Conservation (phyloP, 2,888 invertebrate genomes). For the Hipparchia semele region DNA sequence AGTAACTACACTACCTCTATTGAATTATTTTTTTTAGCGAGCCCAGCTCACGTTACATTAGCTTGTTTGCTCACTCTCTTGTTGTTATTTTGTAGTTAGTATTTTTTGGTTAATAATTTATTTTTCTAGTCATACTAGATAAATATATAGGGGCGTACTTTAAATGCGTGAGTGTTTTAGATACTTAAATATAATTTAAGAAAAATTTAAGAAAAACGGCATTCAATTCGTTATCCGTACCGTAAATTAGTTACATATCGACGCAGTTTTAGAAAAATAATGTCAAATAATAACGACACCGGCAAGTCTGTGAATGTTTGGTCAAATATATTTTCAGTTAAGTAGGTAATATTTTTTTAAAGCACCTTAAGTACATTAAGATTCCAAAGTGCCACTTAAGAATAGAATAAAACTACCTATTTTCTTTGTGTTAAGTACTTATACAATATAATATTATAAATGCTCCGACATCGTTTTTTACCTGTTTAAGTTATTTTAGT, state of each 20-base stretch:
- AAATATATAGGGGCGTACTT: slow-evolving; percentile 53
- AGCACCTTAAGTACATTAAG: neutral
- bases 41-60: slow-evolving; percentile 71
- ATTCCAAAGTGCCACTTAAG: slow-evolving; percentile 1
- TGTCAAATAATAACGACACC: slow-evolving; percentile 40
- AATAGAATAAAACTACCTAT: neutral
- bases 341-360: neutral
- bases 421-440: too few species aligned
- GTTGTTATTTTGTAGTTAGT: slow-evolving; percentile 59
- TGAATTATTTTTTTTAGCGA: slow-evolving; percentile 62
- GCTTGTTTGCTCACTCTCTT: slow-evolving; percentile 59
- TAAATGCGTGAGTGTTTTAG: slow-evolving; percentile 51
- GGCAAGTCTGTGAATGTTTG: slow-evolving; percentile 49
- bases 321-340: neutral
- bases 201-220: slow-evolving; percentile 50
- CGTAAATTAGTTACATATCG: slow-evolving; percentile 67
- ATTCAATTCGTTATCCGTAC: slow-evolving; percentile 62
- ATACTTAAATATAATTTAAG: slow-evolving; percentile 49
- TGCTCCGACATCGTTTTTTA: neutral
- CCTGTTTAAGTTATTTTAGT: neutral
- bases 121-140: slow-evolving; percentile 68
- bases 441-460: too few species aligned
- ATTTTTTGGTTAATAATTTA: slow-evolving; percentile 50
- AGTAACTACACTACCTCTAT: slow-evolving; percentile 79
- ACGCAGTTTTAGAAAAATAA: slow-evolving; percentile 57